Evolutionary conservation across 2,113 vertebrate species (phyloP).

Genomic region (Piaya cayana): DNA sequence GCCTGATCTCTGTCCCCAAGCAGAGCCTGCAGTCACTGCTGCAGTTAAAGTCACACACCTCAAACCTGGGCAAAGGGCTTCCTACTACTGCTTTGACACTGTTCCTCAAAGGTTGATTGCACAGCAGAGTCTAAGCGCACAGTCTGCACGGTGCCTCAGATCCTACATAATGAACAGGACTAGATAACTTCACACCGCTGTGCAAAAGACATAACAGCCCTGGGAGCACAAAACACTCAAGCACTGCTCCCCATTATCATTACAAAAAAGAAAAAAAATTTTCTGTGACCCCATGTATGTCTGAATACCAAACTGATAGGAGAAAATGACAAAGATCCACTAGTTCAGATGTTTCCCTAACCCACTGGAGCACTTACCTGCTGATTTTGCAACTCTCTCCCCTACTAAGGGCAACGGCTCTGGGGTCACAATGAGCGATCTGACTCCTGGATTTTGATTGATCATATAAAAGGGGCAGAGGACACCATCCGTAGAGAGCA

Average conservation of each 20-base stretch:
- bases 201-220: not conserved
- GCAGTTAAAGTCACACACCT: not conserved
- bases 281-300: not conserved
- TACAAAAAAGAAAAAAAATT: not conserved
- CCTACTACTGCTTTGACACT: not conserved
- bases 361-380: constrained; percentile 70
- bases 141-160: not conserved
- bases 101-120: not conserved
- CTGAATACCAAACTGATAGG: not conserved
- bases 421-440: constrained; percentile 74
- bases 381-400: constrained; percentile 80
- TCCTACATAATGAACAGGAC: not conserved
- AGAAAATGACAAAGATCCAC: not conserved
- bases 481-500: constrained; percentile 93
- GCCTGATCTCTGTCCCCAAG: not conserved
- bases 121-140: not conserved
- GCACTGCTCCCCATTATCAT: not conserved
- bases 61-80: not conserved
- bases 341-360: not conserved
- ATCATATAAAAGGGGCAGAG: constrained; percentile 94
- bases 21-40: not conserved
- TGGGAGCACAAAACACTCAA: not conserved
- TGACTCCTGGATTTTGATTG: constrained; percentile 86
- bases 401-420: constrained; percentile 75
- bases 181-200: not conserved